These are phyloP conservation scores for Chrysaora quinquecirrha DNA, from an alignment of 30 jellyfish, hydroid and myxozoan species.

Conservation along the genomic window DNA sequence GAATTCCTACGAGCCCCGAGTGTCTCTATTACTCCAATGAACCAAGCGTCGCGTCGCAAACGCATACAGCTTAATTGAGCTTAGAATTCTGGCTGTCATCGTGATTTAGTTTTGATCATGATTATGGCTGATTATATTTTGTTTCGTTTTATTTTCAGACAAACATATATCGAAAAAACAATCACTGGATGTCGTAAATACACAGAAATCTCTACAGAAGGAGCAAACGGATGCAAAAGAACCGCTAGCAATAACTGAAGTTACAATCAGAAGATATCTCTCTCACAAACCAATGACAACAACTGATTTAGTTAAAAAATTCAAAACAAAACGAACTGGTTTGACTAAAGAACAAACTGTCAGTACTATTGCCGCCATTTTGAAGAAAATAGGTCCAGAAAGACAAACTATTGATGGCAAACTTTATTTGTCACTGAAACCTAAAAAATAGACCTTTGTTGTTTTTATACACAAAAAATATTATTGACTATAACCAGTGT, in stretches of 20 bases:
- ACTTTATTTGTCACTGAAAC: conserved; percentile 83
- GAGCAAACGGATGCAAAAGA: conserved; percentile 34
- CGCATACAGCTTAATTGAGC: too few species aligned
- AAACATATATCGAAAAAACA: neutral
- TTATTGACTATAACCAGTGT: too few species aligned
- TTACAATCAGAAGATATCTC: conserved; percentile 85
- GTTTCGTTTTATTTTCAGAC: neutral
- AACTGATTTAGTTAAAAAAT: conserved; percentile 88
- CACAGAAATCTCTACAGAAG: conserved; percentile 4
- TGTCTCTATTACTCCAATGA: too few species aligned
- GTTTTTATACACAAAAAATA: too few species aligned
- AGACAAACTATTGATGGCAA: conserved; percentile 78
- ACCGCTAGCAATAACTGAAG: conserved; percentile 77
- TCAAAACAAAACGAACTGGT: conserved; percentile 90
- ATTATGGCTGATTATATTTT: too few species aligned
- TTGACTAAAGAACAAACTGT: conserved; percentile 90
- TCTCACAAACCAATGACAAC: conserved; percentile 98
- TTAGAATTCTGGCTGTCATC: too few species aligned
- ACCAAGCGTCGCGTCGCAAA: too few species aligned
- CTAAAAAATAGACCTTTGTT: conserved; percentile 32
- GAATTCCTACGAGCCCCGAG: too few species aligned
- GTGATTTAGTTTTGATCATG: too few species aligned
- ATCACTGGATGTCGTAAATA: conserved; percentile 7
- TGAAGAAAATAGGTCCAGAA: conserved; percentile 87
- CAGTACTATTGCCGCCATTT: conserved; percentile 85